Conservation (phyloP, 2,797 vertebrate species). For the Tragelaphus eurycerus region DNA sequence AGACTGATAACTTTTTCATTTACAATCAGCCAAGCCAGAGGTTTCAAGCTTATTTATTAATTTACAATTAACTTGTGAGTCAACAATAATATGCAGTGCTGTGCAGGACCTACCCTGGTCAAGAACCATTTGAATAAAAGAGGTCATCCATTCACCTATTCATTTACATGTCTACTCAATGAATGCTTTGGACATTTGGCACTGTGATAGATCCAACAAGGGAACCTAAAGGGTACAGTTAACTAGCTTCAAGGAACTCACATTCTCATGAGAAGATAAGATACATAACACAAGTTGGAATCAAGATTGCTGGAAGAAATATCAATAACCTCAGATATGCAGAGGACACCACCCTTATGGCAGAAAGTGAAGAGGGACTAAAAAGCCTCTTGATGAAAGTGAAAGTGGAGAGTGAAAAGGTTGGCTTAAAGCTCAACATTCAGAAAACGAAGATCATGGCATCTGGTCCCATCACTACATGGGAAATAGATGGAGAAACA, state of each 20-base stretch:
- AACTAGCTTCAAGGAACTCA: not conserved
- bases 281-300: not conserved
- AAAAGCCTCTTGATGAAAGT: no score
- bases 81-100: not conserved
- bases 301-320: no score
- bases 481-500: no score
- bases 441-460: no score
- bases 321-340: no score
- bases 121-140: constrained; percentile 26
- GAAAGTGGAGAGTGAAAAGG: no score
- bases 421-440: no score
- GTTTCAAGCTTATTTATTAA: not conserved
- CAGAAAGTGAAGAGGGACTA: no score
- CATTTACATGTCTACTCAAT: not conserved
- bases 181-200: not conserved
- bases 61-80: not conserved
- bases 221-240: not conserved
- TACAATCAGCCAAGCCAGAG: not conserved
- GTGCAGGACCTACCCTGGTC: not conserved
- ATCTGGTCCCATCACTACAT: no score
- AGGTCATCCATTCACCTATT: not conserved
- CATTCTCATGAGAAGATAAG: not conserved
- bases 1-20: not conserved
- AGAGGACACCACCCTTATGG: no score
- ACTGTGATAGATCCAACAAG: not conserved